Percentiles rank a stretch among this genome's conserved stretches.
These are phyloP conservation scores for Podarcis siculus DNA, from an alignment of 2,797 vertebrate species.

Conservation along the genomic window DNA sequence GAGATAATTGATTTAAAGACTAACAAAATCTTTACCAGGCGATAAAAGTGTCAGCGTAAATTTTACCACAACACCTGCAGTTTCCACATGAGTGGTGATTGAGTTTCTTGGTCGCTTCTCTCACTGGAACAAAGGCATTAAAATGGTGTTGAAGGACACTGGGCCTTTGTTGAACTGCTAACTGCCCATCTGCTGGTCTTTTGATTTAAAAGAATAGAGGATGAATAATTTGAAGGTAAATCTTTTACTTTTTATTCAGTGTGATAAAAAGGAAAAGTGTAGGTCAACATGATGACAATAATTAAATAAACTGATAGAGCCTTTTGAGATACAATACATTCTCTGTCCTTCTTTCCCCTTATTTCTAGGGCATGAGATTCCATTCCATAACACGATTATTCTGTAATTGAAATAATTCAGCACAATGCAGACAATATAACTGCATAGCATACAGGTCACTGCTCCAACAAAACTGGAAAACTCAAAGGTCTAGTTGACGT, in stretches of 20 bases:
- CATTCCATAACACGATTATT: not conserved
- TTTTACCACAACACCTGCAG: conserved; percentile 50
- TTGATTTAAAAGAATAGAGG: conserved; percentile 29
- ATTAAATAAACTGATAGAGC: conserved; percentile 1
- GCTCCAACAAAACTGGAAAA: not conserved
- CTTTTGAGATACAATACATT: not conserved
- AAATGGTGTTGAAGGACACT: not conserved
- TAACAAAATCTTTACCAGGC: conserved; percentile 38
- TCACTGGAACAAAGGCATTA: not conserved
- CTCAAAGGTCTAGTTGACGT: not conserved
- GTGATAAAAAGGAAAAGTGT: not conserved
- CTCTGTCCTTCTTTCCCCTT: not conserved
- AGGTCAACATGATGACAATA: not conserved
- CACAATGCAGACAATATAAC: not conserved
- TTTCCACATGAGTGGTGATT: conserved; percentile 48
- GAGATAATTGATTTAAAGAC: conserved; percentile 56
- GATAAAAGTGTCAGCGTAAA: conserved; percentile 57
- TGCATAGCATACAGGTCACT: not conserved
- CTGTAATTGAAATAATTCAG: not conserved
- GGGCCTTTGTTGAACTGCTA: conserved; percentile 47
- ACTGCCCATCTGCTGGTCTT: conserved; percentile 58
- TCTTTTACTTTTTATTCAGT: conserved; percentile 9
- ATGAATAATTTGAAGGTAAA: not conserved
- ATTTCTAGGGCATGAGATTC: not conserved
- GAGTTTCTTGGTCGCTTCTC: conserved; percentile 43